A percentile compares a stretch with the other conserved stretches of the same genome.
Evolutionary conservation across 1,140 invertebrate genomes (phyloP).

Genomic region (Drusus annulatus): DNA sequence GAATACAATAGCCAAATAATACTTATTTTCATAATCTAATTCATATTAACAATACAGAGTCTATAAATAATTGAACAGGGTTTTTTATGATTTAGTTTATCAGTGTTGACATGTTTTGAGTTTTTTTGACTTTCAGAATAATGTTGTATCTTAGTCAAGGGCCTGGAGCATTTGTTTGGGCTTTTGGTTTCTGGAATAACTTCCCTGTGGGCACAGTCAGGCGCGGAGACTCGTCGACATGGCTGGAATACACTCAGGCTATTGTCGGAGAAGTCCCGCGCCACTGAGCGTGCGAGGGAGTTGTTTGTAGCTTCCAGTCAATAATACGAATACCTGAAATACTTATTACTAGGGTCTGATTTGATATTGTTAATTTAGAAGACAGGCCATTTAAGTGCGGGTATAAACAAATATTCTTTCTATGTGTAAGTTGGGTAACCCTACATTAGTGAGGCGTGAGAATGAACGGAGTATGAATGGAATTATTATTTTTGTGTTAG

Average conservation of each 20-base stretch:
- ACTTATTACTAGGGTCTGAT: slow-evolving; percentile 43
- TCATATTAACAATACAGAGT: slow-evolving; percentile 58
- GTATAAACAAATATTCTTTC: slow-evolving; percentile 22
- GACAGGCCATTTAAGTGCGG: slow-evolving; percentile 41
- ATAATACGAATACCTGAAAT: slow-evolving; percentile 30
- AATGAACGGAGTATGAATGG: slow-evolving; percentile 34
- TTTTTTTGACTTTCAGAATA: slow-evolving; percentile 34
- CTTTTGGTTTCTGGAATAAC: slow-evolving; percentile 10
- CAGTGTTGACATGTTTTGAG: slow-evolving; percentile 45
- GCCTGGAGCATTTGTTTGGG: slow-evolving; percentile 11
- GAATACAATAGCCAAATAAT: slow-evolving; percentile 59
- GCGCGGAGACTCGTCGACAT: no score
- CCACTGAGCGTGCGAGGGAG: no score
- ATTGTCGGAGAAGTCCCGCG: no score
- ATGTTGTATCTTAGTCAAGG: slow-evolving; percentile 12
- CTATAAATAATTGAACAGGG: slow-evolving; percentile 54
- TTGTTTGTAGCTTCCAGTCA: slow-evolving; percentile 21
- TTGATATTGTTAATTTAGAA: slow-evolving; percentile 43
- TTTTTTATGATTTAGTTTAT: slow-evolving; percentile 54
- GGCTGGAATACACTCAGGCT: no score
- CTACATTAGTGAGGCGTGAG: slow-evolving; percentile 25
- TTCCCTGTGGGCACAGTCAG: no score
- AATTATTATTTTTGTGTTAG: slow-evolving; percentile 38
- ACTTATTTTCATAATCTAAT: slow-evolving; percentile 59
- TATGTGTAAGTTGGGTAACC: slow-evolving; percentile 14